Conservation (phyloP, 1,140 invertebrate species). For the Rhysida immarginata region DNA sequence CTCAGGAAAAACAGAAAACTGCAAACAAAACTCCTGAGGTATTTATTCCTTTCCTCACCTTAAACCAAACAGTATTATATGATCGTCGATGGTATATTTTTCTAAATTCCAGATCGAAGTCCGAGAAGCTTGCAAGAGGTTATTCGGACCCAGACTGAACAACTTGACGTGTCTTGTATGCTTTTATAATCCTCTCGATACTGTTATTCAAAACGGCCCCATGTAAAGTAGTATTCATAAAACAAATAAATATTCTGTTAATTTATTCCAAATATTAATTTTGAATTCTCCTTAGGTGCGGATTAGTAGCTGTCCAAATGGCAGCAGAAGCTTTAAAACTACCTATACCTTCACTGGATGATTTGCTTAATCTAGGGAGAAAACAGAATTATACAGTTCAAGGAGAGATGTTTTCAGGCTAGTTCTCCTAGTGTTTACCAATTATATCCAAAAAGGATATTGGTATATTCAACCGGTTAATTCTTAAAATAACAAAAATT, state of each 20-base stretch:
- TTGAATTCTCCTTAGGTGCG: slow-evolving; percentile 42
- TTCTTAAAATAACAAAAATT: too few species aligned
- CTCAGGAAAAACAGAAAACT: neutral
- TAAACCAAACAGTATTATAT: too few species aligned
- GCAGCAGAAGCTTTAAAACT: slow-evolving; percentile 40
- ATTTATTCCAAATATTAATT: neutral
- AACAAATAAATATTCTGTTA: neutral
- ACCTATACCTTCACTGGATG: slow-evolving; percentile 32
- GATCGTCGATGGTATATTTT: too few species aligned
- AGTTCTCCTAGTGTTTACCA: too few species aligned
- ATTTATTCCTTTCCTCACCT: neutral
- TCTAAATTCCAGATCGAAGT: neutral
- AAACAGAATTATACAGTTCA: slow-evolving; percentile 48
- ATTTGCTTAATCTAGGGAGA: slow-evolving; percentile 44
- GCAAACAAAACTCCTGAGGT: neutral
- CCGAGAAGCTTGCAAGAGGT: neutral
- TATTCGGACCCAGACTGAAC: neutral
- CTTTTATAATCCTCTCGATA: neutral
- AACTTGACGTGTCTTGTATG: neutral
- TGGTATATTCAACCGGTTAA: too few species aligned
- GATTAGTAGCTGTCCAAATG: slow-evolving; percentile 63
- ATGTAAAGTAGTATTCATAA: neutral
- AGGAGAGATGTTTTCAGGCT: slow-evolving; percentile 69
- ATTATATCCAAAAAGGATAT: too few species aligned
- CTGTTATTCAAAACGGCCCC: neutral